These are phyloP conservation scores for Martes martes DNA, from an alignment of 2,113 vertebrate genomes.

Conservation along the genomic window DNA sequence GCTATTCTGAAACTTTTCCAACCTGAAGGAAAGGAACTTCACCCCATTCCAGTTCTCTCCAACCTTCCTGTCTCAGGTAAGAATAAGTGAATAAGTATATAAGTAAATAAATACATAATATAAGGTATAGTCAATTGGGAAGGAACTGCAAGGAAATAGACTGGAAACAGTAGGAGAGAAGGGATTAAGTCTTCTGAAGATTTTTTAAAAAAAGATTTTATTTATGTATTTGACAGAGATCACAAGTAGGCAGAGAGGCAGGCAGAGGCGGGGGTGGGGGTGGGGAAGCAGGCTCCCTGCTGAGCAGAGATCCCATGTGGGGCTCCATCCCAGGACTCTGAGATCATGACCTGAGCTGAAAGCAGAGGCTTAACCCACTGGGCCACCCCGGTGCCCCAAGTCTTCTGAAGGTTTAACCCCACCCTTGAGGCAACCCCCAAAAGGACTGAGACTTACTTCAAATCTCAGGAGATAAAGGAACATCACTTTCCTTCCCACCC, in stretches of 20 bases:
- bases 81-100: neutral
- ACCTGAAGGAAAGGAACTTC: neutral
- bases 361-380: no score
- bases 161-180: neutral
- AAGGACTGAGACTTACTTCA: neutral
- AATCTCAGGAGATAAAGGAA: neutral
- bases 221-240: no score
- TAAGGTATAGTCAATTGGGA: neutral
- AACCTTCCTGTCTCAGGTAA: neutral
- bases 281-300: no score
- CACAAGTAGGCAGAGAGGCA: no score
- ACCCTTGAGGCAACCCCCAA: fast-evolving
- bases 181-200: neutral
- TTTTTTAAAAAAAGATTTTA: no score
- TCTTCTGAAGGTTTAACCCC: neutral
- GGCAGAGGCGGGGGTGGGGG: no score
- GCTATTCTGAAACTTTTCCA: neutral
- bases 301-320: no score
- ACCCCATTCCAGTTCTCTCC: neutral
- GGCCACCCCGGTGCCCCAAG: no score
- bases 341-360: no score
- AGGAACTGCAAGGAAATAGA: neutral
- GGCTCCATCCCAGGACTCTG: no score
- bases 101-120: neutral
- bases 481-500: neutral